A percentile compares a stretch with the other conserved stretches of the same genome.
phyloP scores from a whole-genome alignment of 1,140 invertebrate species.

The Sipha flava region DNA sequence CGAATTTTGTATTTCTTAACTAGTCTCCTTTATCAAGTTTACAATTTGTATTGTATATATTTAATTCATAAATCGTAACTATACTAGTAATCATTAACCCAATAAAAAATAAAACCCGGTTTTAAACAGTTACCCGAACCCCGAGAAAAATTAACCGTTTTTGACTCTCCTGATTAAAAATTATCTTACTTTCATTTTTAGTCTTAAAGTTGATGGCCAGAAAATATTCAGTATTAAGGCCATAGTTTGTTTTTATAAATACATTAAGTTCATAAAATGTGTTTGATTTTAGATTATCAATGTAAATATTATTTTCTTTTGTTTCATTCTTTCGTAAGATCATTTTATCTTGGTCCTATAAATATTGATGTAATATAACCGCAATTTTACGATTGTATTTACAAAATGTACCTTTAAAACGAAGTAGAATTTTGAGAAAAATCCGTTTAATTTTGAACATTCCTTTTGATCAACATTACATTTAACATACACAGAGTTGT shows the following conservation, averaged over 20 bases:
- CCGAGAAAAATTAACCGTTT: too few relatives aligned
- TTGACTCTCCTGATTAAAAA: too few relatives aligned
- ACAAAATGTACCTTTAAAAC: background rate
- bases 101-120: too few relatives aligned
- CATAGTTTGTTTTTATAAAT: background rate
- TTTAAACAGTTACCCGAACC: too few relatives aligned
- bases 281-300: background rate
- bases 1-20: too few relatives aligned
- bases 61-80: too few relatives aligned
- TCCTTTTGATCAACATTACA: background rate
- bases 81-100: too few relatives aligned
- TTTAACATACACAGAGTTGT: background rate
- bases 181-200: background rate
- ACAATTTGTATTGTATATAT: too few relatives aligned
- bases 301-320: background rate
- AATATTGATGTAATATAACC: background rate
- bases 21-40: too few relatives aligned
- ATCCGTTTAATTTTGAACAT: background rate
- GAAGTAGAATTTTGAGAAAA: background rate
- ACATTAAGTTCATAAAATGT: background rate
- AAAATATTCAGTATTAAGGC: background rate
- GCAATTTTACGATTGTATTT: background rate
- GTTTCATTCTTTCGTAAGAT: background rate
- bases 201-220: background rate
- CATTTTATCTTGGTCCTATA: too few relatives aligned